These are phyloP conservation scores for Pangasius macronema DNA, from an alignment of 2,797 vertebrate species.

Conservation along the genomic window DNA sequence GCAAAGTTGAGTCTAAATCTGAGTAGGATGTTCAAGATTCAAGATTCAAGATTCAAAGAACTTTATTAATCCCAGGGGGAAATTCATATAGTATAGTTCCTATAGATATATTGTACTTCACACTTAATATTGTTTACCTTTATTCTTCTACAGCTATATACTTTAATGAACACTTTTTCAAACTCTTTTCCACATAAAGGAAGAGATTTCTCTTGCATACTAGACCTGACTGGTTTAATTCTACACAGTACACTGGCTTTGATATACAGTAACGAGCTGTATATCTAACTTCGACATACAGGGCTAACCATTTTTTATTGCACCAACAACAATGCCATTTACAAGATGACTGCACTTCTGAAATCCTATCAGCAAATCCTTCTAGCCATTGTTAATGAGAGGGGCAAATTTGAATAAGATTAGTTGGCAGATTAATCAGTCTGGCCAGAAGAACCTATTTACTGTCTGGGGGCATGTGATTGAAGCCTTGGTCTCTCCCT, in stretches of 20 bases:
- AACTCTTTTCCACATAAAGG: neutral
- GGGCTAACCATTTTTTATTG: neutral
- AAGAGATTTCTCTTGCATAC: neutral
- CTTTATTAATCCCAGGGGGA: too few relatives aligned
- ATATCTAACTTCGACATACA: too few relatives aligned
- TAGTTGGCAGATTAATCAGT: slow-evolving; percentile 49
- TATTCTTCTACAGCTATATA: neutral
- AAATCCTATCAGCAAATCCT: slow-evolving; percentile 4
- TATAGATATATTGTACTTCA: neutral
- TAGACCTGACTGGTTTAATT: neutral
- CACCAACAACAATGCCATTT: slow-evolving; percentile 36
- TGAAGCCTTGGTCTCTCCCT: slow-evolving; percentile 32
- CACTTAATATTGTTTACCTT: neutral
- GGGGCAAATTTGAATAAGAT: slow-evolving; percentile 44
- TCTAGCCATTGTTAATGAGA: slow-evolving; percentile 24
- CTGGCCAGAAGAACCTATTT: slow-evolving; percentile 28
- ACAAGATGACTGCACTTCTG: slow-evolving; percentile 22
- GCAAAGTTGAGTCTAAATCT: neutral
- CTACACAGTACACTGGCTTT: neutral
- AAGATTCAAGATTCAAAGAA: too few relatives aligned
- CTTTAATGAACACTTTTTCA: neutral
- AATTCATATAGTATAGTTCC: neutral
- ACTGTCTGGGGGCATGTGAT: slow-evolving; percentile 40
- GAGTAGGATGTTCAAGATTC: neutral
- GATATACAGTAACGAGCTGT: too few relatives aligned